A percentile compares a stretch with the other conserved stretches of the same genome.
Conservation (phyloP, 2,113 vertebrate species). For the Telmatochromis brichardi region DNA sequence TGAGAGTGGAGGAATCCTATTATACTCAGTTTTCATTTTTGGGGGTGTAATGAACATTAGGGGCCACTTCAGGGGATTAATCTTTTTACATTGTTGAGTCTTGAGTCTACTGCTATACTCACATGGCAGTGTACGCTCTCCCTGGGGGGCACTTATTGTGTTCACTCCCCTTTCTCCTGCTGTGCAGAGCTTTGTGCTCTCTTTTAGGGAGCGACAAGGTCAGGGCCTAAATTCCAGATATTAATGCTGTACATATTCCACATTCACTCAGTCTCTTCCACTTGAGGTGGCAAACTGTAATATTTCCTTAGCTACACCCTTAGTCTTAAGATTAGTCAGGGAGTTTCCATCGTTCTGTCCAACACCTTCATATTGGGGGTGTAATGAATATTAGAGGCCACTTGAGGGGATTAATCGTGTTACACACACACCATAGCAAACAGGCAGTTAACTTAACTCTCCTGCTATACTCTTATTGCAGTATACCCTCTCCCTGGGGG, state of each 20-base stretch:
- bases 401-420: background rate
- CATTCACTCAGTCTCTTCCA: background rate
- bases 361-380: background rate
- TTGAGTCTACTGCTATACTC: background rate
- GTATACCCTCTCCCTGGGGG: background rate
- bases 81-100: background rate
- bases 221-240: background rate
- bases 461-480: background rate
- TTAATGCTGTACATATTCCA: background rate
- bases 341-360: background rate
- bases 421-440: background rate
- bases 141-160: background rate
- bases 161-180: background rate
- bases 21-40: background rate
- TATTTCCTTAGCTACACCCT: background rate
- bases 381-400: background rate
- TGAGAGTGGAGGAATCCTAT: fast-evolving
- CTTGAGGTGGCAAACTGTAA: background rate
- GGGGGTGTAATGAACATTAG: background rate
- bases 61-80: background rate
- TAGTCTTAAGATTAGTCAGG: background rate
- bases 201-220: background rate
- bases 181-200: background rate
- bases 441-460: background rate
- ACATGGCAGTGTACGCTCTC: background rate